Evolutionary conservation across 2,113 vertebrate genomes (phyloP), one percentile per base, ranked within the genome.

Genomic region (Stictonetta naevosa): DNA sequence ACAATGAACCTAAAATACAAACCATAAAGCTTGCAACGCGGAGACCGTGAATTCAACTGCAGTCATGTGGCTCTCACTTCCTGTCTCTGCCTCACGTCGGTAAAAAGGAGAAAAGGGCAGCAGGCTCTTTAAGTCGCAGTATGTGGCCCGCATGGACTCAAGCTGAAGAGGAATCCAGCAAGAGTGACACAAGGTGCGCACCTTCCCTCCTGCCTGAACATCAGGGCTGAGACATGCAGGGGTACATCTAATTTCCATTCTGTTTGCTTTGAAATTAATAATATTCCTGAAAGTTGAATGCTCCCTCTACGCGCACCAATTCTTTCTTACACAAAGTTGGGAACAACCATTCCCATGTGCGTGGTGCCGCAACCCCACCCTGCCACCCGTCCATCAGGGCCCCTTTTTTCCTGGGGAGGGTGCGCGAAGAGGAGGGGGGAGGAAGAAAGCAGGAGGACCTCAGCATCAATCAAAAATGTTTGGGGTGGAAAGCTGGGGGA

Each of bases 391-490:
- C 63, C 67, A 4, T 71, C 81, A 62, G 48, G 36, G 64, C 40
- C 81, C 56, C 81, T 83, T 92, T 96, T 72, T 83, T 69, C 38
- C 73, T 72, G 13, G 4, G 68, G 40, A 90, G 53, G 40, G 69
- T 18, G 59, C 48, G 72, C 44, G 18, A 55, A 67, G 59, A 80
- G n/a, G 31, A 83, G 25, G 44, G 16, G 53, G 56, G 66, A 80
- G 62, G 79, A 83, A 80, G 56, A 90, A 71, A 72, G 71, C 67
- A 1, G 64, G 69, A 86, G 67, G 85, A 95, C 50, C 62, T 88
- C 77, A 90, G 77, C 84, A 83, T 40, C 94, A 73, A 90, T 94
- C 60, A 89, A 74, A 62, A 81, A 76, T 66, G 66, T 64, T 68
- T 56, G 69, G 69, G 72, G 63, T 56, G 40, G 59, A n/a, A 81